Base-by-base conservation (phyloP, 2,797 vertebrate genomes). In the Loris lydekkerianus region DNA sequence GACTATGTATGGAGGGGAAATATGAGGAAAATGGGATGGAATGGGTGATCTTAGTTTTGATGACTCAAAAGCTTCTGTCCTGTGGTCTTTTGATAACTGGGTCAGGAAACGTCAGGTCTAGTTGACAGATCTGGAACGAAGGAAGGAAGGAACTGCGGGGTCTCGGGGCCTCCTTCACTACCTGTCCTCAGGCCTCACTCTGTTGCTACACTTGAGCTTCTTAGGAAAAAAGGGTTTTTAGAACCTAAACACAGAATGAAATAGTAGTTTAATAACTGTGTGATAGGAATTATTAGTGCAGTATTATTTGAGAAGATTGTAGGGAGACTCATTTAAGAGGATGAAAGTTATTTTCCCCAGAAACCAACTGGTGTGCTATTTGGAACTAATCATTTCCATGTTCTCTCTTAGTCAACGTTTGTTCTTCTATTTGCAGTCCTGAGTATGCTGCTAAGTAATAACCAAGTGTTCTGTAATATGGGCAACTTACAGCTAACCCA, bases 381-480 rank as follows among this genome's bases (percentile, higher is more conserved):
- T 92, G 65, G 40, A 43, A 75, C 53, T 56, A 37, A 34, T 86
- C n/a, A 77, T 90, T 91, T 29, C 56, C 27, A 27, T 63, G 76
- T 53, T 87, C 34, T 80, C 63, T 88, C 61, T 56, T 10, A 10
- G n/a, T 95, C 70, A 93, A 7, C n/a, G 78, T 86, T 82, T 94
- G 65, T 94, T 93, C 53, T 93, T 93, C 43, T 93, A 65, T 37
- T 95, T 90, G 53, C 5, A 58, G 3, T 87, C 76, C 85, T 90
- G 15, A 72, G 37, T 88, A 7, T 78, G 29, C 23, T 84, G 61
- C 15, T n/a, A 89, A 86, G 29, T 43, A 80, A 75, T 63, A 88
- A 88, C 27, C 63, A 93, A 94, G 43, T 80, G 31, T 40, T 81
- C 10, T 85, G 1, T 86, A 53, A 82, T 89, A 83, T 92, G 86